Conservation (phyloP, 2,113 vertebrate species). For the Ivindomyrus marchei region DNA sequence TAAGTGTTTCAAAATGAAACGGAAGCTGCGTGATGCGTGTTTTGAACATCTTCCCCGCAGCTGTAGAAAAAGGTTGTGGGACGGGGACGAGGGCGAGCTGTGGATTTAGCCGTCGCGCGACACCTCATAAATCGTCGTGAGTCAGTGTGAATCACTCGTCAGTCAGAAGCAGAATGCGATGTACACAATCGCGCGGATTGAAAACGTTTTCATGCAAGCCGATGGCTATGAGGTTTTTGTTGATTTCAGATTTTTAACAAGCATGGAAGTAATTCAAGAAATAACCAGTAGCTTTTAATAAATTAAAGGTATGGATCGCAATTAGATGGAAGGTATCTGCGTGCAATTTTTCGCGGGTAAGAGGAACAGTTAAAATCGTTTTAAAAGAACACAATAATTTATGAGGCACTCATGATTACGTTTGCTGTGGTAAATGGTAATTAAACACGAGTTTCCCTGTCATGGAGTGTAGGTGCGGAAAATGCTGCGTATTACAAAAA, state of each 20-base stretch:
- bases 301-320: not conserved
- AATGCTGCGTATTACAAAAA: not conserved
- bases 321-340: not conserved
- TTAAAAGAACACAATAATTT: not conserved
- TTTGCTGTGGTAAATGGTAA: not conserved
- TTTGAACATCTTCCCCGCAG: constrained; percentile 10
- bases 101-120: not conserved
- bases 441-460: not conserved
- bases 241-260: not conserved
- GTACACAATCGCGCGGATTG: not conserved
- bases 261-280: not conserved
- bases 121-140: not conserved
- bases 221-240: not conserved
- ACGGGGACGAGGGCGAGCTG: not conserved
- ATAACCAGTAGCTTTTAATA: not conserved
- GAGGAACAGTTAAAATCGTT: not conserved
- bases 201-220: not conserved
- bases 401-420: not conserved
- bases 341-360: not conserved
- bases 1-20: constrained; percentile 19
- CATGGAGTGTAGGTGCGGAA: not conserved
- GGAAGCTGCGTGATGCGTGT: constrained; percentile 20
- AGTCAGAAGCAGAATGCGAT: not conserved
- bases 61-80: constrained; percentile 11
- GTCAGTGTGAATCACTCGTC: not conserved